Base-by-base conservation (phyloP, 2,888 invertebrate genomes). In the Philopedon plagiatum region DNA sequence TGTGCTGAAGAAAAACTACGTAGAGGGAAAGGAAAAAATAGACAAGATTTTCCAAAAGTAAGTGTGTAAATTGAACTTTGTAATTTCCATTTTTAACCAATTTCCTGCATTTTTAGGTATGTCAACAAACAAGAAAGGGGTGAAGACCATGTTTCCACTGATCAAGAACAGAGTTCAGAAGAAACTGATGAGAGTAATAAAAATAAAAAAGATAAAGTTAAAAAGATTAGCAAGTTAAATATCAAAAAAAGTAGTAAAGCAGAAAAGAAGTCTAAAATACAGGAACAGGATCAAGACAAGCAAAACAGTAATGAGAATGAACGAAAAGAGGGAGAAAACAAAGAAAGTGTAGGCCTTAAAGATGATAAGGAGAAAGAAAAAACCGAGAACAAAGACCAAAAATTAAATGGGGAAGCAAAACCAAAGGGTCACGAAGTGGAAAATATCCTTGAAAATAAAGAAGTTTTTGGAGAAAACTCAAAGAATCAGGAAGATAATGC, bases 1-100 rank as follows among this genome's bases (percentile, higher is more conserved):
- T 11, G 78, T 71, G 61, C 72, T 85, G 13, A 75, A 76, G 29
- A 76, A 78, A 46, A 83, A 79, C 75, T 76, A 69, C 29, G 57
- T 65, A 61, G 75, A 81, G 58, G 82, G 80, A 3, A 75, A 78
- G 39, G 71, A 75, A 37, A 80, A 79, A 71, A 76, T 81, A 54
- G 77, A 80, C 39, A 78, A 80, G 69, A 56, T 83, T 18, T 80
- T 77, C 13, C 76, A 81, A 64, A 78, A 79, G 78, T 83, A 73
- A 73, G 77, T 77, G 9, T 49, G 32, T 46, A 5, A 5, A 13
- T 26, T 21, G 5, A n/a, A 64, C 37, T 32, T 41, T 58, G 18
- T 13, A 60, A 15, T 29, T 58, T 8, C 23, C 2, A 9, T 57
- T 13, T 15, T 51, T 32, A 2, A 11, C 11, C n/a, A n/a, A 9